These are phyloP conservation scores for Smithornis capensis DNA, from an alignment of 2,113 vertebrate genomes.

Conservation along the genomic window DNA sequence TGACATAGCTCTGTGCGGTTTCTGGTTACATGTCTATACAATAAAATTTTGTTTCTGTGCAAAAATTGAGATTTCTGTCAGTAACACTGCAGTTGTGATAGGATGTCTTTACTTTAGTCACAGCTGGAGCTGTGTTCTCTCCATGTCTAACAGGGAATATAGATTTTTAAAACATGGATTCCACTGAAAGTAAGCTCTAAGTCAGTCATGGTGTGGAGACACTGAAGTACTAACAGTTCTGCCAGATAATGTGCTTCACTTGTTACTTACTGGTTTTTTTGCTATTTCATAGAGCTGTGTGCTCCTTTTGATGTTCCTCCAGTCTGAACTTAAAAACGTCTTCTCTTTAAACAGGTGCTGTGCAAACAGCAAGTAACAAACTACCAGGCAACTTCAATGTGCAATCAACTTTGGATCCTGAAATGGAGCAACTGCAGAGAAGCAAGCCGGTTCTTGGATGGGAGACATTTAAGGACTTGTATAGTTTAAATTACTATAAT, in stretches of 20 bases:
- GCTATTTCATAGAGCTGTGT: background rate
- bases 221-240: background rate
- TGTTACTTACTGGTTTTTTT: background rate
- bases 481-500: slow-evolving; percentile 49
- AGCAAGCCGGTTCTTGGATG: background rate
- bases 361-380: slow-evolving; percentile 34
- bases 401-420: background rate
- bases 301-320: background rate
- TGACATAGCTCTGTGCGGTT: background rate
- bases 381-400: slow-evolving; percentile 48
- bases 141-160: background rate
- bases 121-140: background rate
- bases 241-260: background rate
- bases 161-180: background rate
- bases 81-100: background rate
- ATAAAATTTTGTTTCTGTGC: background rate
- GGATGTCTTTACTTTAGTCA: background rate
- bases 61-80: background rate
- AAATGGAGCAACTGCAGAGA: slow-evolving; percentile 26
- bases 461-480: slow-evolving; percentile 63
- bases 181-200: background rate
- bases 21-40: background rate
- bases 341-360: slow-evolving; percentile 68
- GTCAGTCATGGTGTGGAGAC: background rate
- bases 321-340: background rate